These are phyloP conservation scores for Trichonephila clavata DNA, from an alignment of 1,140 invertebrate genomes.

Conservation along the genomic window DNA sequence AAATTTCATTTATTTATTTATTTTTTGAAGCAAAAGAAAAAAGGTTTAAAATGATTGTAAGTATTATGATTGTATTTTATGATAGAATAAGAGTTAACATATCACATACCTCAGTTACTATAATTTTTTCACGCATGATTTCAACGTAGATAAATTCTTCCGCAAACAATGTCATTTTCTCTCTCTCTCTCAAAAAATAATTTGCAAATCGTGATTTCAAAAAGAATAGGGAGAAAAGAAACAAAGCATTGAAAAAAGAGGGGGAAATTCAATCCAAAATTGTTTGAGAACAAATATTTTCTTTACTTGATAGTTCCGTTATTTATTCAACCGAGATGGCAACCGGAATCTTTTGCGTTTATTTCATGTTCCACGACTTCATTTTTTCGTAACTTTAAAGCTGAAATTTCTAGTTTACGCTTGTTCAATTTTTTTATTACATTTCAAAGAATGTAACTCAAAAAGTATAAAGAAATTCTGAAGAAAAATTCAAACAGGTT, in stretches of 20 bases:
- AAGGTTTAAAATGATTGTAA: background rate
- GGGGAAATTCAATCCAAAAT: background rate
- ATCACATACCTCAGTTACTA: background rate
- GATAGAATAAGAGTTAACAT: background rate
- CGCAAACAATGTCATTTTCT: slow-evolving; percentile 15
- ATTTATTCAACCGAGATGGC: slow-evolving; percentile 19
- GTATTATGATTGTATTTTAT: background rate
- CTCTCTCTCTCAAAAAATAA: background rate
- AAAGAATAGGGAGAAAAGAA: background rate
- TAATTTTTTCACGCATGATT: slow-evolving; percentile 3
- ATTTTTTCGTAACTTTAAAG: background rate
- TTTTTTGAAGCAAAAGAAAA: background rate
- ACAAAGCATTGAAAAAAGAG: background rate
- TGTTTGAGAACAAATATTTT: slow-evolving; percentile 21
- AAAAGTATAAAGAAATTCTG: background rate
- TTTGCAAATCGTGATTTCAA: background rate
- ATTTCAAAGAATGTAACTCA: background rate
- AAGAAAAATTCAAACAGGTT: background rate
- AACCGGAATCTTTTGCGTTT: background rate
- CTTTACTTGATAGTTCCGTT: slow-evolving; percentile 4
- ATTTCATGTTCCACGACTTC: background rate
- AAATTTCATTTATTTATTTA: too few species aligned
- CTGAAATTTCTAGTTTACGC: background rate
- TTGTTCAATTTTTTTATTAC: background rate
- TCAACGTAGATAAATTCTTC: background rate